Evolutionary conservation across 2,797 vertebrate genomes (phyloP).

Genomic region (Phylloscopus collybita): DNA sequence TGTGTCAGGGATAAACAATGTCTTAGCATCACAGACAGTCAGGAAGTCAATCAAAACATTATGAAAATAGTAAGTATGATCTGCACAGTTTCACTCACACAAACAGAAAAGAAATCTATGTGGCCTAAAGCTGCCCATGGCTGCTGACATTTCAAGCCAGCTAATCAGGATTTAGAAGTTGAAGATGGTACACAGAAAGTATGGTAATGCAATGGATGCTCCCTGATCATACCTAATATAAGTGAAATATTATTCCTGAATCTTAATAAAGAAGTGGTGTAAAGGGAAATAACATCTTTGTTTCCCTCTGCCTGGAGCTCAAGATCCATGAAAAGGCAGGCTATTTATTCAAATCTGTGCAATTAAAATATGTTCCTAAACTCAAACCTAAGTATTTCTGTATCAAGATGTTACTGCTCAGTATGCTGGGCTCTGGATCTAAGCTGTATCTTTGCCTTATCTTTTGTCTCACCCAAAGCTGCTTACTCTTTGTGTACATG

Average conservation of each 20-base stretch:
- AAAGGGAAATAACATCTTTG: background rate
- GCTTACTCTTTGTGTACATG: background rate
- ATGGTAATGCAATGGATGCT: background rate
- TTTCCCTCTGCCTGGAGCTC: background rate
- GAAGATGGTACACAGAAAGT: background rate
- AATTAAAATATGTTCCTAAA: background rate
- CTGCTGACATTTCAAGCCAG: slow-evolving; percentile 40
- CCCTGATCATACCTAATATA: background rate
- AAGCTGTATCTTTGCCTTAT: background rate
- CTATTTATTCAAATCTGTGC: background rate
- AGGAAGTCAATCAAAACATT: background rate
- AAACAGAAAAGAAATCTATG: background rate
- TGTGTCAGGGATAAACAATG: background rate
- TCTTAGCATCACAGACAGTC: background rate
- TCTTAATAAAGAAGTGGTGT: background rate
- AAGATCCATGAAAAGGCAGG: background rate
- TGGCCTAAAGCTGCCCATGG: background rate
- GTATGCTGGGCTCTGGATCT: background rate
- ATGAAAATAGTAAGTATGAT: background rate
- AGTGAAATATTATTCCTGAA: background rate
- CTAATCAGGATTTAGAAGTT: slow-evolving; percentile 26
- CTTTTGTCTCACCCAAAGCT: slow-evolving; percentile 28
- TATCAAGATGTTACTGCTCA: background rate
- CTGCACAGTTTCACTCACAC: background rate
- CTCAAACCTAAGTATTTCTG: background rate